These are phyloP conservation scores for Aramus guarauna DNA, from an alignment of 2,113 vertebrate species.

Conservation along the genomic window DNA sequence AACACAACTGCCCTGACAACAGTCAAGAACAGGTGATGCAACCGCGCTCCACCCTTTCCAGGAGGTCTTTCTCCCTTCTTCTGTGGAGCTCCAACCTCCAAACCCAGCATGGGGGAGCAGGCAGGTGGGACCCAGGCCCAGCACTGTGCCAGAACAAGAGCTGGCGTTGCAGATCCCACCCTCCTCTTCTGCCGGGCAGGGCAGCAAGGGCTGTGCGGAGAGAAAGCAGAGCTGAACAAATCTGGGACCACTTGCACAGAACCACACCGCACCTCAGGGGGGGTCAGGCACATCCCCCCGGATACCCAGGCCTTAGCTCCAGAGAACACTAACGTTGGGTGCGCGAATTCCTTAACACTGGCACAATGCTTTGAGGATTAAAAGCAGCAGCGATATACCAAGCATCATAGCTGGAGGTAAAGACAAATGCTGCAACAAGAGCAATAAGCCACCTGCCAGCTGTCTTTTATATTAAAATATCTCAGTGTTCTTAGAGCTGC, in stretches of 20 bases:
- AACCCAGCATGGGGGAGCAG: not conserved
- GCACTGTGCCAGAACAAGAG: not conserved
- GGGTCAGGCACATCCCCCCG: not conserved
- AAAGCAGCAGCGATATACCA: not conserved
- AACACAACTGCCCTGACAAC: not conserved
- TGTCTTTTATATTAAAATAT: slow-evolving; percentile 56
- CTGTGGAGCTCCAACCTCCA: not conserved
- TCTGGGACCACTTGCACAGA: not conserved
- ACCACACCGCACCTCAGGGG: not conserved
- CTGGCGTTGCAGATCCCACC: not conserved
- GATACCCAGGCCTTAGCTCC: not conserved
- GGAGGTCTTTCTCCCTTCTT: not conserved
- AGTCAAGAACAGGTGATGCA: not conserved
- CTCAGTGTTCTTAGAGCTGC: slow-evolving; percentile 16
- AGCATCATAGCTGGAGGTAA: slow-evolving; percentile 16
- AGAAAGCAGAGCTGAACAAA: not conserved
- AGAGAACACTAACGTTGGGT: not conserved
- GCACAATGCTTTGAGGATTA: not conserved
- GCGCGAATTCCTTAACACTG: not conserved
- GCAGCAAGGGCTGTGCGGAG: not conserved
- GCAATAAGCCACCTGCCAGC: slow-evolving; percentile 48
- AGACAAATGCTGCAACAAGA: slow-evolving; percentile 32
- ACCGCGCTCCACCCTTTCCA: not conserved
- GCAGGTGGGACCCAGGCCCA: not conserved
- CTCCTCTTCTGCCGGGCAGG: not conserved